These are phyloP conservation scores for Semicossyphus pulcher DNA, from an alignment of 2,113 vertebrate genomes.

Conservation along the genomic window DNA sequence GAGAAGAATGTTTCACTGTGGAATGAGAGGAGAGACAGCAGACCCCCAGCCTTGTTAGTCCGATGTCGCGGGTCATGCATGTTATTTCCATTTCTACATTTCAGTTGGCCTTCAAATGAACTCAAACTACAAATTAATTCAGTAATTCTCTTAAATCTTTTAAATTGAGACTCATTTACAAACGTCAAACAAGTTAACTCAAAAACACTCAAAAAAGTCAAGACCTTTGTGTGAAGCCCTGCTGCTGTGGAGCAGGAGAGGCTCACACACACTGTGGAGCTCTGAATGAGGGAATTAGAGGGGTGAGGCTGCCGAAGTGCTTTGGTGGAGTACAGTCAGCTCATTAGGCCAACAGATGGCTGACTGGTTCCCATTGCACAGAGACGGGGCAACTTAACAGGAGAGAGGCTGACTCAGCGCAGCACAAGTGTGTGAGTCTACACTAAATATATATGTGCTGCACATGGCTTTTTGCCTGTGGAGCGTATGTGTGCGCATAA, in stretches of 20 bases:
- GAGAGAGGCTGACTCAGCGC: conserved; percentile 53
- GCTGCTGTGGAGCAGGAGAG: not conserved
- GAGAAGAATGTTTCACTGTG: no score
- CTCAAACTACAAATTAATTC: no score
- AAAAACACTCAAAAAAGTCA: not conserved
- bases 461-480: conserved; percentile 9
- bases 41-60: no score
- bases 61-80: no score
- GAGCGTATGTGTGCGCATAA: conserved; percentile 20
- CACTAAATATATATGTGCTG: not conserved
- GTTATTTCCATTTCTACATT: no score
- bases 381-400: conserved; percentile 13
- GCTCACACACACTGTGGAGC: not conserved
- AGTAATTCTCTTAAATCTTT: no score
- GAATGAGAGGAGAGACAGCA: no score
- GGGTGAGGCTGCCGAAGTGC: conserved; percentile 65
- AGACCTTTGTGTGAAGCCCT: not conserved
- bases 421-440: not conserved
- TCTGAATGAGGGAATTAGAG: not conserved
- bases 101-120: no score
- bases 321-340: conserved; percentile 34
- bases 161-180: no score
- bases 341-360: conserved; percentile 76
- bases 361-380: conserved; percentile 10
- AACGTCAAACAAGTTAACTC: not conserved